phyloP scores from a whole-genome alignment of 2,113 vertebrate genomes.

The Oceanites oceanicus region DNA sequence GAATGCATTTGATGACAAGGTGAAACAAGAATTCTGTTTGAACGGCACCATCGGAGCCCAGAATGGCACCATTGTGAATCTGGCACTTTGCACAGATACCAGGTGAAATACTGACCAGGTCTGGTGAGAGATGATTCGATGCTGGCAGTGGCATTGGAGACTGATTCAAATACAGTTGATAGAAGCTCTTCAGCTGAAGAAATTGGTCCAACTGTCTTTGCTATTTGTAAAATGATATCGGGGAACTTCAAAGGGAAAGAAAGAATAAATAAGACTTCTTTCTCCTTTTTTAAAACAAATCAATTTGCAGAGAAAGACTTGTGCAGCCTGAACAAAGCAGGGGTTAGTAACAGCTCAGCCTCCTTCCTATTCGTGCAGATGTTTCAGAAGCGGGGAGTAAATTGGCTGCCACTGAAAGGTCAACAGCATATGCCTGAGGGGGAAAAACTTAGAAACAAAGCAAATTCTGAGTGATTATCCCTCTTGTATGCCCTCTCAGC shows the following conservation, averaged over 20 bases:
- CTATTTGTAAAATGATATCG: constrained; percentile 66
- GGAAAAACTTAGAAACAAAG: neutral
- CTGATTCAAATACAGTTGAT: constrained; percentile 64
- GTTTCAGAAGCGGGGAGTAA: neutral
- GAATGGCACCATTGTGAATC: neutral
- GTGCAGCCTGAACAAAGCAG: neutral
- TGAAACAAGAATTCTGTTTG: neutral
- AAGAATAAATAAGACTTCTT: neutral
- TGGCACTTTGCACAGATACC: neutral
- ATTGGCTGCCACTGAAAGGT: neutral
- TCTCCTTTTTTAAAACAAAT: neutral
- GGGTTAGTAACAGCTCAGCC: neutral
- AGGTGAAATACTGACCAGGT: constrained; percentile 62
- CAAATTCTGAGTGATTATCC: neutral
- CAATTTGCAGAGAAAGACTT: neutral
- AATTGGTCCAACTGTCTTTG: neutral
- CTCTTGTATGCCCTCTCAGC: neutral
- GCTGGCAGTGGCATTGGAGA: neutral
- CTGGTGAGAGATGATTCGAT: neutral
- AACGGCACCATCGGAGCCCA: neutral
- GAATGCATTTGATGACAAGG: neutral
- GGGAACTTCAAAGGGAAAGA: constrained; percentile 71
- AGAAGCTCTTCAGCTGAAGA: constrained; percentile 66
- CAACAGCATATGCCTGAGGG: neutral
- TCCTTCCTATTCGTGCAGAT: neutral